Conservation (phyloP, 2,797 vertebrate species). For the Alca torda region DNA sequence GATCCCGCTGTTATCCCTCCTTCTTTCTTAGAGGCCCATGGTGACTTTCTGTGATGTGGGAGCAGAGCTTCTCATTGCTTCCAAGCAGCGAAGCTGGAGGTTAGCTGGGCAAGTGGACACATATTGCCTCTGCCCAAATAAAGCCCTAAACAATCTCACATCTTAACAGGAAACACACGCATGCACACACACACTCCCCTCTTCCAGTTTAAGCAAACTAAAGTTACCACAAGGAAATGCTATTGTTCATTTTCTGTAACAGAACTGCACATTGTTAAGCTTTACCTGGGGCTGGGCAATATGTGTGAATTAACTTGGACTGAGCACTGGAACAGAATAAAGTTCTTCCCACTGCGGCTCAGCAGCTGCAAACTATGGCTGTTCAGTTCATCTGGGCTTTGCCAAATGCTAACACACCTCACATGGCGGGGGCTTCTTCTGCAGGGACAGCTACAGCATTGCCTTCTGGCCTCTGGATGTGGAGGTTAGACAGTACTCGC, state of each 20-base stretch:
- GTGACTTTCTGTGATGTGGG: background rate
- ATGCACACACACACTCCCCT: background rate
- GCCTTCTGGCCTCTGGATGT: background rate
- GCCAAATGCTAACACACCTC: background rate
- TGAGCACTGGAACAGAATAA: background rate
- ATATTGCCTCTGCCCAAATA: background rate
- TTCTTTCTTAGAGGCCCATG: background rate
- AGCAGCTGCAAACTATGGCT: background rate
- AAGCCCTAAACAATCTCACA: background rate
- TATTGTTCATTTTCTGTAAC: background rate
- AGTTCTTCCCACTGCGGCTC: background rate
- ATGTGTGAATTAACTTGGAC: background rate
- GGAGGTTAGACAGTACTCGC: accelerated
- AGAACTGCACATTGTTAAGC: background rate
- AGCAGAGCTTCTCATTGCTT: background rate
- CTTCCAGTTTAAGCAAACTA: background rate
- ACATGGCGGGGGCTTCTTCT: background rate
- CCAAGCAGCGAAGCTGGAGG: background rate
- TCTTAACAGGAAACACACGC: background rate
- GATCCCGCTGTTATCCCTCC: background rate
- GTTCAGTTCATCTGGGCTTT: background rate
- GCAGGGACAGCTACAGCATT: background rate
- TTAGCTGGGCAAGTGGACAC: background rate
- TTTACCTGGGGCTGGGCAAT: background rate
- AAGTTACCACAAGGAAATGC: background rate